A percentile compares a stretch with the other conserved stretches of the same genome.
These are phyloP conservation scores for Pseudocheirus occidentalis DNA, from an alignment of 2,797 vertebrate species.

Conservation along the genomic window DNA sequence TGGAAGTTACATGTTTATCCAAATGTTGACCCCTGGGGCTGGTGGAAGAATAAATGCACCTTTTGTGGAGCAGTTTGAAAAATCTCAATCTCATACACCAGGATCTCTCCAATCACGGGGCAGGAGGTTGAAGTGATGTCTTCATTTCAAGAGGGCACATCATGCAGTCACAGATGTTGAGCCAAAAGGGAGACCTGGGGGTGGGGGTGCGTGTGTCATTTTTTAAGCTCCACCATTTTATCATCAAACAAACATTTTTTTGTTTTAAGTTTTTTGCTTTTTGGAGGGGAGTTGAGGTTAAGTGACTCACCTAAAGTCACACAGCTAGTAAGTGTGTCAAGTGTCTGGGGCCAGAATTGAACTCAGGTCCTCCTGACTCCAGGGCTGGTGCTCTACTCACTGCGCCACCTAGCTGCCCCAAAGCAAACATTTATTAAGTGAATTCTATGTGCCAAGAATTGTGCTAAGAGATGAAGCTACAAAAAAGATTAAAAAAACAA, in stretches of 20 bases:
- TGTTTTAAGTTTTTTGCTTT: too few species aligned
- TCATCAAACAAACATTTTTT: not conserved
- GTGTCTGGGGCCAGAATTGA: too few species aligned
- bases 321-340: too few species aligned
- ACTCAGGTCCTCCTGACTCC: too few species aligned
- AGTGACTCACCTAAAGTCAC: too few species aligned
- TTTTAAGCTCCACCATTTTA: not conserved
- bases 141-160: not conserved
- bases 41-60: not conserved
- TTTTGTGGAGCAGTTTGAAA: not conserved
- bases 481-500: not conserved
- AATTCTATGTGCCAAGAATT: not conserved
- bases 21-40: conserved; percentile 56
- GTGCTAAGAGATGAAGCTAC: not conserved
- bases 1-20: conserved; percentile 70
- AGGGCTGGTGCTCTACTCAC: too few species aligned
- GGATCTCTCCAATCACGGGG: not conserved
- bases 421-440: not conserved
- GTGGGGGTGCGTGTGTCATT: too few species aligned
- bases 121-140: not conserved
- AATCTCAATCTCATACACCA: not conserved
- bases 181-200: not conserved
- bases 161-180: not conserved
- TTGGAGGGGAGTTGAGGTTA: too few species aligned
- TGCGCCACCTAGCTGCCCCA: too few species aligned